Base-by-base conservation (phyloP, 2,888 invertebrate genomes). In the Philaethria dido region DNA sequence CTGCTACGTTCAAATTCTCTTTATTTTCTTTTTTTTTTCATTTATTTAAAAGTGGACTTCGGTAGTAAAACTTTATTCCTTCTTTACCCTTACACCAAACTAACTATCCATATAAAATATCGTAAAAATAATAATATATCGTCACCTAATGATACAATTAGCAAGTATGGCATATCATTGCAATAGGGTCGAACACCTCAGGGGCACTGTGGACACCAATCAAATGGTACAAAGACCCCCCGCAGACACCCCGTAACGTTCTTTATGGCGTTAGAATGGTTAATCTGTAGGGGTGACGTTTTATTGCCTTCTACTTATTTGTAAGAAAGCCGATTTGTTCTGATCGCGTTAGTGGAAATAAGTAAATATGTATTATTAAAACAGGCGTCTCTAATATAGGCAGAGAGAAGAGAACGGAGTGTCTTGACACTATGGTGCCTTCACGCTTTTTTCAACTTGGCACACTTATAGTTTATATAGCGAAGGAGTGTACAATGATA, bases 211-310 rank as follows among this genome's bases (percentile, higher is more conserved):
- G 81, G 83, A 81, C 79, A 77, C 85, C 88, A 91, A 90, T 89
- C 89, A 89, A 86, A 86, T 77, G 76, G 83, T 83, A 88, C 88
- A 89, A 84, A 78, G 84, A 73, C 81, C 55, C 84, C 85, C 85
- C 78, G 84, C 76, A 74, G 87, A 67, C 82, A 70, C 69, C 73
- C 73, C 74, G 69, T 73, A 76, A 62, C 77, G 76, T 84, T 82
- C 86, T 83, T 83, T 83, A 86, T 80, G 80, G 84, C 74, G 80
- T 84, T 85, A 84, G 83, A 80, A 78, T 80, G 74, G 80, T 84
- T 87, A 86, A 87, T 87, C 87, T 82, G 39, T 73, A 77, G 68
- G 86, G 86, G 86, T 81, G 83, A 79, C 77, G 73, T 79, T 81
- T 86, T 87, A 87, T 87, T 86, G 81, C 85, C 80, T 86, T 83